Conservation (phyloP, 2,113 vertebrate species). For the Neolamprologus tretocephalus region DNA sequence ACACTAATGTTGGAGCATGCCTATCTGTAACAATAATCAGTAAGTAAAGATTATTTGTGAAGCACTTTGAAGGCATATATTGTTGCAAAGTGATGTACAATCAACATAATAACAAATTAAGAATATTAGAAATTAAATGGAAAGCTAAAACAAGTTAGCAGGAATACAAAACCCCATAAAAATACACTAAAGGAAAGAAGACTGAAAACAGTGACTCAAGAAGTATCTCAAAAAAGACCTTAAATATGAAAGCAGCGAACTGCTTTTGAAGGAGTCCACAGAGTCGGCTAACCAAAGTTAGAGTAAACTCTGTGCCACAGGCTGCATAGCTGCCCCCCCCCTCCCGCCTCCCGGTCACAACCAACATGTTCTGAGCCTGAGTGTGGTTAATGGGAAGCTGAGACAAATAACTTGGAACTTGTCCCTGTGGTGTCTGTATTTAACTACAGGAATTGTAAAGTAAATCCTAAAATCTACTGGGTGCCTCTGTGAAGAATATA, state of each 20-base stretch:
- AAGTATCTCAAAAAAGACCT: not conserved
- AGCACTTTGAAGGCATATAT: not conserved
- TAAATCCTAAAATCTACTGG: not conserved
- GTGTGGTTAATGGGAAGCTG: not conserved
- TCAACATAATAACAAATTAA: fast-evolving
- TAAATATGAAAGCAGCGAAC: not conserved
- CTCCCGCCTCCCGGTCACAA: not conserved
- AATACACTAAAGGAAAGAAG: not conserved
- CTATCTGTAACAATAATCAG: not conserved
- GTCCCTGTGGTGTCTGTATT: not conserved
- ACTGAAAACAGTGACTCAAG: not conserved
- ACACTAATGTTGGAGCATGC: not conserved
- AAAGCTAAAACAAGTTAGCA: not conserved
- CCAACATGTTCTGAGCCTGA: not conserved
- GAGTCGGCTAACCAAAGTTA: not conserved
- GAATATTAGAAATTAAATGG: not conserved
- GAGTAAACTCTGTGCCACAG: not conserved
- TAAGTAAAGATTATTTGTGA: not conserved
- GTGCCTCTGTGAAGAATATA: not conserved
- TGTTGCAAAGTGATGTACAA: not conserved
- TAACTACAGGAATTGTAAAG: not conserved
- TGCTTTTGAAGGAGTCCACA: not conserved
- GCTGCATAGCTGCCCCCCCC: not conserved
- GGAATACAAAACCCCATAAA: not conserved
- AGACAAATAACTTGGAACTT: not conserved